Conservation (phyloP, 2,113 vertebrate species). For the Plecotus auritus region DNA sequence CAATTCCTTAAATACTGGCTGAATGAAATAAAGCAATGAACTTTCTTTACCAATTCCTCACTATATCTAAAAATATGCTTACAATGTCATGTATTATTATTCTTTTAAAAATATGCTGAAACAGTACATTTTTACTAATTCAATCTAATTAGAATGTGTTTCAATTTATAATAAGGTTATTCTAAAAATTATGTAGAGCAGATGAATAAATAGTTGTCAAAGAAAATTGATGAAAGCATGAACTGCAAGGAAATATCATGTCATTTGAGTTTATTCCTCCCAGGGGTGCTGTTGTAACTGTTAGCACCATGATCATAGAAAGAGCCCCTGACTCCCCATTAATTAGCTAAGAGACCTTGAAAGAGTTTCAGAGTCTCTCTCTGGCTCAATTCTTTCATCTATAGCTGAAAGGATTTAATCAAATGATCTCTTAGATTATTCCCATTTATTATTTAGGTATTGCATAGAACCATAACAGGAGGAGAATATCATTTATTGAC, state of each 20-base stretch:
- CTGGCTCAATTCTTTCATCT: neutral
- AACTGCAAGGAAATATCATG: neutral
- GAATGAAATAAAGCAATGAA: neutral
- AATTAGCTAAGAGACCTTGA: slow-evolving; percentile 20
- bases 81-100: neutral
- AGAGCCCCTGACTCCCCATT: neutral
- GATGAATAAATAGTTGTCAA: slow-evolving; percentile 5
- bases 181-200: slow-evolving; percentile 4
- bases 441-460: neutral
- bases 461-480: neutral
- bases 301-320: neutral
- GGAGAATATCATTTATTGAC: neutral
- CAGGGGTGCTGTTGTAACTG: neutral
- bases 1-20: neutral
- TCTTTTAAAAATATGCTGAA: neutral
- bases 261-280: slow-evolving; percentile 15
- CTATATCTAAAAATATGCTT: neutral
- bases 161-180: neutral
- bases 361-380: neutral
- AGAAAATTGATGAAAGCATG: slow-evolving; percentile 25
- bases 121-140: neutral
- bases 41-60: neutral
- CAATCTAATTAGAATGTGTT: neutral
- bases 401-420: neutral
- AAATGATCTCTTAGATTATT: neutral